A percentile compares a stretch with the other conserved stretches of the same genome.
phyloP scores from a whole-genome alignment of 2,113 vertebrate species.

The Salminus brasiliensis region DNA sequence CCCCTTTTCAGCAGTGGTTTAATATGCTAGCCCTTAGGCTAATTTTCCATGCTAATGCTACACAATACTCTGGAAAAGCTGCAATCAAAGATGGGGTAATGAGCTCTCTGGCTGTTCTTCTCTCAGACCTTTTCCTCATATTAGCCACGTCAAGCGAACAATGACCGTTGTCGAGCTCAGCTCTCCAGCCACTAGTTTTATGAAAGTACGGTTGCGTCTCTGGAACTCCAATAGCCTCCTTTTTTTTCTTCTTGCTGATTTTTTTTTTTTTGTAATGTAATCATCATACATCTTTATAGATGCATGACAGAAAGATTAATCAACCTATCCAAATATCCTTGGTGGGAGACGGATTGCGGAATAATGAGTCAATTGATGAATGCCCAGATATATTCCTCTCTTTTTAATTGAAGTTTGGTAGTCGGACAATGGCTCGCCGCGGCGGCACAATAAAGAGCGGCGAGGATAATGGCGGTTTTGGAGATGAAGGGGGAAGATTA shows the following conservation, averaged over 20 bases:
- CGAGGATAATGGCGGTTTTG: slow-evolving; percentile 34
- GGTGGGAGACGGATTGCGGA: slow-evolving; percentile 63
- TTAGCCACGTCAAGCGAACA: not conserved
- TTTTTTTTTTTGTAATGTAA: slow-evolving; percentile 57
- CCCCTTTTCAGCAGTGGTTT: too few species aligned
- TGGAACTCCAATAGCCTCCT: not conserved
- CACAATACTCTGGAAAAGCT: not conserved
- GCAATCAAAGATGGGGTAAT: slow-evolving; percentile 28
- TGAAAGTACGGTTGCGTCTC: not conserved
- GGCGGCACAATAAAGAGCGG: slow-evolving; percentile 38
- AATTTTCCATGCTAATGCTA: not conserved
- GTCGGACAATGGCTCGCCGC: slow-evolving; percentile 44
- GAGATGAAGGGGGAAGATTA: slow-evolving; percentile 50
- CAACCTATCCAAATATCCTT: slow-evolving; percentile 65
- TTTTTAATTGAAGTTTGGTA: slow-evolving; percentile 55
- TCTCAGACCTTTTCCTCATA: not conserved
- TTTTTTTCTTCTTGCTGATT: not conserved
- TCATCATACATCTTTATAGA: slow-evolving; percentile 72
- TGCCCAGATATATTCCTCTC: slow-evolving; percentile 66
- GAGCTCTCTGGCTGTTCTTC: not conserved
- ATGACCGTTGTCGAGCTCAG: not conserved
- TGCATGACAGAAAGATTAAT: slow-evolving; percentile 75
- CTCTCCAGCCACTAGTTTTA: not conserved
- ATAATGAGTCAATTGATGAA: slow-evolving; percentile 74
- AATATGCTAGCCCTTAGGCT: not conserved